A percentile compares a stretch with the other conserved stretches of the same genome.
These are phyloP conservation scores for Eulacestoma nigropectus DNA, from an alignment of 2,113 vertebrate species.

Conservation along the genomic window DNA sequence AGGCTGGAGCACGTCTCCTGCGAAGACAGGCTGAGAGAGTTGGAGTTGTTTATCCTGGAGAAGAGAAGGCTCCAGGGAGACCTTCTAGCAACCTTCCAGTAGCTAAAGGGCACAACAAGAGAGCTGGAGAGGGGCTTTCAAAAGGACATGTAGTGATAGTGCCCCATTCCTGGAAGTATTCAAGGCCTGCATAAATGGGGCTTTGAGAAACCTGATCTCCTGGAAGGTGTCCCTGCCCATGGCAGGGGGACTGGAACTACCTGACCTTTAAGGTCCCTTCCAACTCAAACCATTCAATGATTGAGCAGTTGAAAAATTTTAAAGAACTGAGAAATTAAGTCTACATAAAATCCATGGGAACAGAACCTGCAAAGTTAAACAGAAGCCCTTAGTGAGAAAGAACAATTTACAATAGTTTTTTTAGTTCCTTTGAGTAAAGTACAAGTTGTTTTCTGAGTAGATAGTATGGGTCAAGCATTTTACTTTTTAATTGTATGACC, in stretches of 20 bases:
- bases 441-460: constrained; percentile 19
- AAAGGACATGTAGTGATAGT: background rate
- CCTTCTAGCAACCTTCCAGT: background rate
- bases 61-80: background rate
- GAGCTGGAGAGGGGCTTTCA: background rate
- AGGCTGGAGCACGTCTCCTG: background rate
- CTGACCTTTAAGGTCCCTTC: background rate
- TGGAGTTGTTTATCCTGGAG: background rate
- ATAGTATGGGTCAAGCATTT: background rate
- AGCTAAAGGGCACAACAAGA: background rate
- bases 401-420: background rate
- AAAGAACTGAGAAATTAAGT: background rate
- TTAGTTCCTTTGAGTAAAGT: background rate
- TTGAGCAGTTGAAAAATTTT: background rate
- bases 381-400: background rate
- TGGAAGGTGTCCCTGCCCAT: background rate
- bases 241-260: background rate
- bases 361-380: background rate
- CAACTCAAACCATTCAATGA: background rate
- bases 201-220: background rate
- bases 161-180: background rate
- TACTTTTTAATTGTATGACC: constrained; percentile 7
- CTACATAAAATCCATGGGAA: background rate
- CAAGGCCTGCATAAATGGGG: background rate
- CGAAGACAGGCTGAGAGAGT: background rate